A percentile compares a stretch with the other conserved stretches of the same genome.
Evolutionary conservation across 2,113 vertebrate genomes (phyloP).

Genomic region (Prunella himalayana): DNA sequence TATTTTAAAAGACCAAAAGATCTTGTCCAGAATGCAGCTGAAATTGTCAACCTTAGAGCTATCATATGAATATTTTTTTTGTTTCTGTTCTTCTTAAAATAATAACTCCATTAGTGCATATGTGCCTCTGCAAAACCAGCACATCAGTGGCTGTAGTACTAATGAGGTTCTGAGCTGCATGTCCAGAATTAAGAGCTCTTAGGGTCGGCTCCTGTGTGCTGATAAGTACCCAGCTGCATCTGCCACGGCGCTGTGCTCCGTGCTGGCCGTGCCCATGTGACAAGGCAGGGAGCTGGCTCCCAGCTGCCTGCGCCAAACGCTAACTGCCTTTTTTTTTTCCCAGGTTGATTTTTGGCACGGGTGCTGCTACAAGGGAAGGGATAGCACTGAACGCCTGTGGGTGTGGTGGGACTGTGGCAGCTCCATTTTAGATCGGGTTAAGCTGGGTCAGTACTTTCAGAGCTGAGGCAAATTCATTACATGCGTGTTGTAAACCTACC

Average conservation of each 20-base stretch:
- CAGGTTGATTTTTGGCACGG: slow-evolving; percentile 23
- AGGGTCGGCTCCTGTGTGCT: background rate
- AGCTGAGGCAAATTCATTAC: background rate
- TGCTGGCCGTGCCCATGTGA: background rate
- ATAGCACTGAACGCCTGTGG: background rate
- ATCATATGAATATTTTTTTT: background rate
- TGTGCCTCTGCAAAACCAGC: background rate
- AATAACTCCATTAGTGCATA: background rate
- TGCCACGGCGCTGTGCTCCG: background rate
- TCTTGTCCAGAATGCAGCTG: background rate
- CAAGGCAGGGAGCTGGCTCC: background rate
- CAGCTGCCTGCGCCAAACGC: background rate
- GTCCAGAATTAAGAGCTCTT: background rate
- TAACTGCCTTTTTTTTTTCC: background rate
- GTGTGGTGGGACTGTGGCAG: background rate
- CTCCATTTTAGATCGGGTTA: background rate
- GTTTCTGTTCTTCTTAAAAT: background rate
- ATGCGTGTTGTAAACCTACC: background rate
- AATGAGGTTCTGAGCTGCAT: background rate
- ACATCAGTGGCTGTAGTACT: background rate
- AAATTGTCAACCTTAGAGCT: background rate
- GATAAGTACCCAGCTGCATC: background rate
- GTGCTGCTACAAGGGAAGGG: background rate
- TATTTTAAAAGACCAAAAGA: background rate
- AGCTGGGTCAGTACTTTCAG: background rate